phyloP scores from a whole-genome alignment of 1,140 invertebrate species.

The Psilanteris sp. region DNA sequence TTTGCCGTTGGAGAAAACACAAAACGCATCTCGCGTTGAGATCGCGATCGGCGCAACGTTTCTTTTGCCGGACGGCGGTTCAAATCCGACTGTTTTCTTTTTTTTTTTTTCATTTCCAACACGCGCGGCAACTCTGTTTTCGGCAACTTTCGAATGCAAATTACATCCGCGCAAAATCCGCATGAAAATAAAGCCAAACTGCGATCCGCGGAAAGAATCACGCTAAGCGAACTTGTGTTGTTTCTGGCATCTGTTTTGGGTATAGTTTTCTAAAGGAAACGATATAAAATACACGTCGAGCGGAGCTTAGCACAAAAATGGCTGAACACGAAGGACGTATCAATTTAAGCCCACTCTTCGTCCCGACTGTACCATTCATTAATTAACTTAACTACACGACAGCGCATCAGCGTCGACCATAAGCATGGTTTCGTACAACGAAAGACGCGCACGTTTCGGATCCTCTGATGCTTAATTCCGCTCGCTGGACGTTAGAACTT shows the following conservation, averaged over 20 bases:
- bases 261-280: neutral
- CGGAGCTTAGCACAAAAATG: constrained; percentile 70
- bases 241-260: too few relatives aligned
- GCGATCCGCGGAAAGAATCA: too few relatives aligned
- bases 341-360: constrained; percentile 78
- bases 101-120: too few relatives aligned
- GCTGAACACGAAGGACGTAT: constrained; percentile 77
- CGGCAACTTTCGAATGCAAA: too few relatives aligned
- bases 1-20: constrained; percentile 1
- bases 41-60: too few relatives aligned
- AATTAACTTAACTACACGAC: constrained; percentile 80
- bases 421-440: constrained; percentile 67
- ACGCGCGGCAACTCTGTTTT: too few relatives aligned
- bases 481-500: constrained; percentile 30
- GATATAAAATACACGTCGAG: constrained; percentile 29
- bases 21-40: too few relatives aligned
- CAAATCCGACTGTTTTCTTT: too few relatives aligned
- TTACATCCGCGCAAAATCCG: too few relatives aligned
- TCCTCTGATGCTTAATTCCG: constrained; percentile 62
- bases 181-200: too few relatives aligned
- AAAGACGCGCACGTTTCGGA: constrained; percentile 67
- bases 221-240: too few relatives aligned
- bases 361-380: constrained; percentile 78
- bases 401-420: constrained; percentile 72
- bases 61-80: too few relatives aligned